phyloP scores from a whole-genome alignment of 2,797 vertebrate genomes.

The Sebastes ruberrimus region DNA sequence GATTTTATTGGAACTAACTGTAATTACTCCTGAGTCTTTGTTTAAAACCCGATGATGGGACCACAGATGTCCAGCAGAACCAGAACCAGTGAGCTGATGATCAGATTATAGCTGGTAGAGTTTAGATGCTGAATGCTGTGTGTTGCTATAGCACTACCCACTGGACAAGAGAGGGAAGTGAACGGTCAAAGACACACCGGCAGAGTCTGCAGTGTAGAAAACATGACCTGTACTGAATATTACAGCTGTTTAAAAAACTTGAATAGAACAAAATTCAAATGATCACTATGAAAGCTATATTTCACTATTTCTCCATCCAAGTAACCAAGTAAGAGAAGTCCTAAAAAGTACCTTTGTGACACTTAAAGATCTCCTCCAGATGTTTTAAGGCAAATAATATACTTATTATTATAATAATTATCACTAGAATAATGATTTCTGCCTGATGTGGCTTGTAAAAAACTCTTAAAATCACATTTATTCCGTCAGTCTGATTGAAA shows the following conservation, averaged over 20 bases:
- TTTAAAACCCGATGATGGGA: background rate
- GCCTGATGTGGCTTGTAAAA: background rate
- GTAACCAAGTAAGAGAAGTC: background rate
- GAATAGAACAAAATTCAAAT: background rate
- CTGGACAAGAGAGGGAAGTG: conserved; percentile 56
- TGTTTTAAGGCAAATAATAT: background rate
- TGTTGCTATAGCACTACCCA: conserved; percentile 59
- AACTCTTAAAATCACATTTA: background rate
- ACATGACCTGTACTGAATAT: no score
- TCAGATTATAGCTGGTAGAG: background rate
- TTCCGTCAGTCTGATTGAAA: no score
- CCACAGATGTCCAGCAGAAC: background rate
- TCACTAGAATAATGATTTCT: background rate
- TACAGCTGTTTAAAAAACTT: background rate
- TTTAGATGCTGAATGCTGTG: conserved; percentile 20
- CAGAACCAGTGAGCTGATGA: background rate
- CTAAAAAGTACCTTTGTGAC: background rate
- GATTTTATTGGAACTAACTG: conserved; percentile 2
- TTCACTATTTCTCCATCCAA: background rate
- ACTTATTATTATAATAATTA: background rate
- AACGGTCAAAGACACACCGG: background rate
- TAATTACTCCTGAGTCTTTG: background rate
- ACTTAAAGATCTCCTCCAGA: background rate
- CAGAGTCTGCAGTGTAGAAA: no score
- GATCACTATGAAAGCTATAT: background rate